A percentile compares a stretch with the other conserved stretches of the same genome.
Evolutionary conservation across 2,888 invertebrate genomes (phyloP).

Genomic region (Euzophera pinguis): DNA sequence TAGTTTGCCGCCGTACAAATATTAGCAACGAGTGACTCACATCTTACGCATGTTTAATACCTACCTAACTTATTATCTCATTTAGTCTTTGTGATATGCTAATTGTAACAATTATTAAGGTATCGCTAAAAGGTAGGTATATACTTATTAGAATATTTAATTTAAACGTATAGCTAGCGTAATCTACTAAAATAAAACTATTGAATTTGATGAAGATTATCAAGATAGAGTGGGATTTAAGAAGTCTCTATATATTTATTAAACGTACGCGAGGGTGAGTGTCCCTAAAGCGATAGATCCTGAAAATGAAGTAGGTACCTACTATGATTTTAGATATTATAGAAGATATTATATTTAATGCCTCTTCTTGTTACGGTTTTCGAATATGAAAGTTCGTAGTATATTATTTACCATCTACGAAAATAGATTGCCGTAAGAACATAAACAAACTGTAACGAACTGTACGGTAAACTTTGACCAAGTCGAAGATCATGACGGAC

Average conservation of each 20-base stretch:
- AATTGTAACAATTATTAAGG: not conserved
- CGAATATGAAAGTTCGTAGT: not conserved
- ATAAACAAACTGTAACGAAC: conserved; percentile 1
- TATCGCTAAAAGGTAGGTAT: not conserved
- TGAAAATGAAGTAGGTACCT: too few species aligned
- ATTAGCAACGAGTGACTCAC: not conserved
- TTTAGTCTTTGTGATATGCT: not conserved
- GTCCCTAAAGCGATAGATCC: too few species aligned
- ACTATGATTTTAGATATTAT: too few species aligned
- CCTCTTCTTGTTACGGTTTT: not conserved
- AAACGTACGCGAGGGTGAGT: too few species aligned
- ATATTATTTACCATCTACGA: not conserved
- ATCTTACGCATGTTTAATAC: not conserved
- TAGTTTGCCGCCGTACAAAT: not conserved
- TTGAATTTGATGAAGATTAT: not conserved
- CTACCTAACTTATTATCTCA: not conserved
- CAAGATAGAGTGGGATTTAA: too few species aligned
- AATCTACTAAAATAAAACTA: not conserved
- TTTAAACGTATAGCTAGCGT: too few species aligned
- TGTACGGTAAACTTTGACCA: conserved; percentile 29
- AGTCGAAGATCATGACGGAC: conserved; percentile 31
- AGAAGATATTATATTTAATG: too few species aligned
- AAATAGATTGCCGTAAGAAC: conserved; percentile 3
- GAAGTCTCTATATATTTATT: too few species aligned
- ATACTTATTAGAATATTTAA: not conserved